Evolutionary conservation across 2,888 invertebrate species (phyloP), one percentile per base, ranked within the genome.

Genomic region (Thalpophila matura): DNA sequence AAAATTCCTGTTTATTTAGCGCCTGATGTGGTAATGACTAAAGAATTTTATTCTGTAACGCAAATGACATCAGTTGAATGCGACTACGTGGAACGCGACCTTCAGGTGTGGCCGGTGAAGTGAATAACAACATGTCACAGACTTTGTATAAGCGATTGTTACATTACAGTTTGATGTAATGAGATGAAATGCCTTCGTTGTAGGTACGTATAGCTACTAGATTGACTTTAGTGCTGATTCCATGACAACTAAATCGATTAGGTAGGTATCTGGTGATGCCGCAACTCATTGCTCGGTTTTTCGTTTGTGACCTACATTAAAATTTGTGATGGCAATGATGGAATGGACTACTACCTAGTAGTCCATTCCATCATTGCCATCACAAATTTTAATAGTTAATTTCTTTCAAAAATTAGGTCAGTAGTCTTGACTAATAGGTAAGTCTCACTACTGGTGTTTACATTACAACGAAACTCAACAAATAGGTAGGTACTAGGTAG

Each of bases 31-130:
- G 85, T 89, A 90, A 91, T 86, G 79, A 56, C 63, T 70, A 56
- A 89, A 83, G 89, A 90, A 92, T 91, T 89, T 80, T 82, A 92
- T 91, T 89, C 80, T 82, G 84, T 78, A 80, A 74, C 56, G 75
- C 75, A 81, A 80, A 80, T 80, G 81, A 84, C 87, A 84, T 87
- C 83, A 81, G 77, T 74, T 71, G 82, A 85, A 85, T 82, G 81
- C 78, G 74, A 81, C 79, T 77, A 69, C 71, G 73, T 81, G 73
- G 73, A 56, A 56, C 45, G 45, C 37, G 87, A 87, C 90, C 91
- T 92, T 89, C 90, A 85, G 82, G 83, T 84, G 74, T 76, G 77
- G 71, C 64, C 59, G 58, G 65, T 59, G 64, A 76, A 78, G 62
- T 78, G 74, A 80, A 80, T 58, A 72, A 81, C 66, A 74, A 74